Conservation (phyloP, 2,113 vertebrate species). For the Cyanoderma ruficeps region DNA sequence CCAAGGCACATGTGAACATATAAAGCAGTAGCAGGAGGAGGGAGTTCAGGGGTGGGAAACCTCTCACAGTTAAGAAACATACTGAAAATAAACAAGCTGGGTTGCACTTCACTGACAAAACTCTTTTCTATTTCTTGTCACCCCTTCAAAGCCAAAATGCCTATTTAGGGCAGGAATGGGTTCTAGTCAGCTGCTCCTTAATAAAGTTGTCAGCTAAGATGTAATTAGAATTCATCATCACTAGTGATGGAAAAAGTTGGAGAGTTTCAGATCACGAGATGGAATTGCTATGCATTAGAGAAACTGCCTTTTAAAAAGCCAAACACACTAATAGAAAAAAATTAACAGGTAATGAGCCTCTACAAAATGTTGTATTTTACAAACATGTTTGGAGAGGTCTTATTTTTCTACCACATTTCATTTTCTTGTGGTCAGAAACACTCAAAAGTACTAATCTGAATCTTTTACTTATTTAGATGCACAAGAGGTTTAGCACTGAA, state of each 20-base stretch:
- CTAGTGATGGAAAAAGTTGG: not conserved
- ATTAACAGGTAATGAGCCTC: not conserved
- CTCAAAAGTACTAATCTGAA: not conserved
- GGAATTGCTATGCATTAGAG: not conserved
- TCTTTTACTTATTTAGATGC: not conserved
- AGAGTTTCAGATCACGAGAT: not conserved
- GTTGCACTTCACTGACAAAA: not conserved
- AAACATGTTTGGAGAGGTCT: not conserved
- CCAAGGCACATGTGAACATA: not conserved
- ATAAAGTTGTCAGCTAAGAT: not conserved
- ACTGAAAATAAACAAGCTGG: not conserved
- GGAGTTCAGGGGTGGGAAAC: not conserved
- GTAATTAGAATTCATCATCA: not conserved
- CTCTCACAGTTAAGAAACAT: not conserved
- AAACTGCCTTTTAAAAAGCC: not conserved
- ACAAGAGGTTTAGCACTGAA: not conserved
- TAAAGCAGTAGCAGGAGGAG: not conserved
- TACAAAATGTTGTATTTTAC: not conserved
- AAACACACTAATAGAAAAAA: not conserved
- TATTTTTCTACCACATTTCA: not conserved
- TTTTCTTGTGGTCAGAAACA: not conserved
- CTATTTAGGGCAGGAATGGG: conserved; percentile 25
- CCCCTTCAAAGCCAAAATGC: not conserved
- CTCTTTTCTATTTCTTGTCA: not conserved
- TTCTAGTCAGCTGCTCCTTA: not conserved